A percentile compares a stretch with the other conserved stretches of the same genome.
Conservation (phyloP, 1,140 invertebrate species). For the Cotesia vestalis region DNA sequence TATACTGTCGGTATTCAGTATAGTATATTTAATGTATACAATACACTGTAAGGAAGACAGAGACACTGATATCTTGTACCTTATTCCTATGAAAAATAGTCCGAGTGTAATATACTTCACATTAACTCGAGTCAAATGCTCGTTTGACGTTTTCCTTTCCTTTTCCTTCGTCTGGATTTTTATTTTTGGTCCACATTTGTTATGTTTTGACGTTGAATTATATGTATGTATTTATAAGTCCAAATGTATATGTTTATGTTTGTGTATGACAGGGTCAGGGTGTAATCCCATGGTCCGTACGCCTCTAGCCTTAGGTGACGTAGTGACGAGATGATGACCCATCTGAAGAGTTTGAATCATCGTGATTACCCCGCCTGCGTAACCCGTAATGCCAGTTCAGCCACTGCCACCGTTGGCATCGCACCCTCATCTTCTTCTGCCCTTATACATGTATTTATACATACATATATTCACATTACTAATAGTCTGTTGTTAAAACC, state of each 20-base stretch:
- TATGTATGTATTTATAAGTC: not conserved
- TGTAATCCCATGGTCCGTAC: not conserved
- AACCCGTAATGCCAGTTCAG: constrained; percentile 59
- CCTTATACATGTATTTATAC: constrained; percentile 26
- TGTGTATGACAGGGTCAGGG: constrained; percentile 16
- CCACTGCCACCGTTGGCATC: constrained; percentile 60
- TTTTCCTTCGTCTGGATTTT: too few species aligned
- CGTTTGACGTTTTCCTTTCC: too few species aligned
- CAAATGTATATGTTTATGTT: not conserved
- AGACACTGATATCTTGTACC: too few species aligned
- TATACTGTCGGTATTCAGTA: too few species aligned
- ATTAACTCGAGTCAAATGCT: too few species aligned
- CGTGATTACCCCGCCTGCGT: constrained; percentile 61
- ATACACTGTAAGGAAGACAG: too few species aligned
- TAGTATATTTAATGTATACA: too few species aligned
- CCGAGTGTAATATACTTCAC: too few species aligned
- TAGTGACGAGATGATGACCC: constrained; percentile 66
- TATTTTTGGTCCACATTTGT: too few species aligned
- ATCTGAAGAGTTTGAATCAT: constrained; percentile 59
- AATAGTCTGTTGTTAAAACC: too few species aligned
- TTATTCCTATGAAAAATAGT: too few species aligned
- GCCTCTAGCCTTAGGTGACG: constrained; percentile 60
- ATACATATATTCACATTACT: too few species aligned
- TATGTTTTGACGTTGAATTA: not conserved
- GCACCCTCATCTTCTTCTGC: constrained; percentile 33